Percentiles rank a stretch among this genome's conserved stretches.
These are phyloP conservation scores for Heterodera carotae DNA, from an alignment of 1,140 invertebrate species.

Conservation along the genomic window DNA sequence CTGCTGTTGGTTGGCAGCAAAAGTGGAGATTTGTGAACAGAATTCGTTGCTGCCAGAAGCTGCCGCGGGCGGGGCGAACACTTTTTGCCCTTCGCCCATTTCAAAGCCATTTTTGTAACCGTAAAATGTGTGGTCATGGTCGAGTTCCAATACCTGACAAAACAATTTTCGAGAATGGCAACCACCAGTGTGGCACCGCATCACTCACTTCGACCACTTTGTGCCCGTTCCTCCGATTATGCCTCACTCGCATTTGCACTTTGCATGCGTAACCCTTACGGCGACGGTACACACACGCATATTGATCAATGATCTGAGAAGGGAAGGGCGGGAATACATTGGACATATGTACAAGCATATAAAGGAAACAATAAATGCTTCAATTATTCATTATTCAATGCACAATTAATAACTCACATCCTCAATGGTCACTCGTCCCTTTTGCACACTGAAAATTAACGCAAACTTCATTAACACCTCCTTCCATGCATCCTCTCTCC, in stretches of 20 bases:
- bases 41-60: background rate
- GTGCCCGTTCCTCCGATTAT: conserved; percentile 21
- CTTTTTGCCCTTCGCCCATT: background rate
- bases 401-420: conserved; percentile 18
- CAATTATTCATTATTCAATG: too few species aligned
- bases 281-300: conserved; percentile 15
- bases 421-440: conserved; percentile 25
- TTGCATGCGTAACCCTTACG: conserved; percentile 20
- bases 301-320: conserved; percentile 25
- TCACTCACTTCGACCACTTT: conserved; percentile 27
- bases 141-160: conserved; percentile 4
- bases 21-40: background rate
- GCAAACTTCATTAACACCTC: too few species aligned
- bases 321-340: background rate
- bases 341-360: too few species aligned
- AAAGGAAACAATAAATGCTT: too few species aligned
- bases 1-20: background rate
- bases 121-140: conserved; percentile 27
- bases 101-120: background rate
- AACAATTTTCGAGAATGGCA: background rate
- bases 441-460: conserved; percentile 8
- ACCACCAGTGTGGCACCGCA: background rate
- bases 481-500: too few species aligned
- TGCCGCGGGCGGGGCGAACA: background rate
- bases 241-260: conserved; percentile 30